Percentiles rank a stretch among this genome's conserved stretches.
Conservation (phyloP, 1,140 invertebrate genomes). For the Liolophura sinensis region DNA sequence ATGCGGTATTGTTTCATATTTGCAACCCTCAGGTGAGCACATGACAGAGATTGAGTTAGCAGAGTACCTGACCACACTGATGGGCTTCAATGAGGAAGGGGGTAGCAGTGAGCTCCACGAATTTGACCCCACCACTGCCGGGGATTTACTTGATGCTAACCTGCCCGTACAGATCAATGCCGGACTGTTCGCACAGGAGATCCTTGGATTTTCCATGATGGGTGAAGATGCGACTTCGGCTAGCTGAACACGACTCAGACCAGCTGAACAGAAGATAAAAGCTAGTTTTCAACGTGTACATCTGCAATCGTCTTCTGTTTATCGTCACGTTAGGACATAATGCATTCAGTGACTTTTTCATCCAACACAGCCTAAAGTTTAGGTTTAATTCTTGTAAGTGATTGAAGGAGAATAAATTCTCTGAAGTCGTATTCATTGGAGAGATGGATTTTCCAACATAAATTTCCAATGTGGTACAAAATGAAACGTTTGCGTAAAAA, state of each 20-base stretch:
- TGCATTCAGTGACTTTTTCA: too few relatives aligned
- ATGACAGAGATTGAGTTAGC: conserved; percentile 59
- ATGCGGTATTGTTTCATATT: too few relatives aligned
- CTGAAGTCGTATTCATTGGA: too few relatives aligned
- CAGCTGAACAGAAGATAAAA: too few relatives aligned
- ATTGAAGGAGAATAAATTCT: too few relatives aligned
- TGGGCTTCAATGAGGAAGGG: conserved; percentile 54
- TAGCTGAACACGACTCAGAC: background rate
- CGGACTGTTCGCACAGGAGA: conserved; percentile 49
- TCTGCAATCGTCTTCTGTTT: conserved; percentile 5
- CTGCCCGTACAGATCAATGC: conserved; percentile 49
- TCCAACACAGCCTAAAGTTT: too few relatives aligned
- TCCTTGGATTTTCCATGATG: conserved; percentile 52
- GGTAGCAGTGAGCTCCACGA: conserved; percentile 53
- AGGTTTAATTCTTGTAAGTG: too few relatives aligned
- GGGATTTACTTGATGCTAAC: conserved; percentile 48
- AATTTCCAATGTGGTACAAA: too few relatives aligned
- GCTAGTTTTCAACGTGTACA: background rate
- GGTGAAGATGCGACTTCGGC: conserved; percentile 9
- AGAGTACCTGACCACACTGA: conserved; percentile 55
- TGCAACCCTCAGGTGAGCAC: conserved; percentile 46
- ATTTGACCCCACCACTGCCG: conserved; percentile 41
- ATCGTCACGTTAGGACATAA: too few relatives aligned
- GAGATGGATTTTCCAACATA: too few relatives aligned
- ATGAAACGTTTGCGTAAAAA: too few relatives aligned